Evolutionary conservation across 2,888 invertebrate genomes (phyloP).

Genomic region (Lithosia quadra): DNA sequence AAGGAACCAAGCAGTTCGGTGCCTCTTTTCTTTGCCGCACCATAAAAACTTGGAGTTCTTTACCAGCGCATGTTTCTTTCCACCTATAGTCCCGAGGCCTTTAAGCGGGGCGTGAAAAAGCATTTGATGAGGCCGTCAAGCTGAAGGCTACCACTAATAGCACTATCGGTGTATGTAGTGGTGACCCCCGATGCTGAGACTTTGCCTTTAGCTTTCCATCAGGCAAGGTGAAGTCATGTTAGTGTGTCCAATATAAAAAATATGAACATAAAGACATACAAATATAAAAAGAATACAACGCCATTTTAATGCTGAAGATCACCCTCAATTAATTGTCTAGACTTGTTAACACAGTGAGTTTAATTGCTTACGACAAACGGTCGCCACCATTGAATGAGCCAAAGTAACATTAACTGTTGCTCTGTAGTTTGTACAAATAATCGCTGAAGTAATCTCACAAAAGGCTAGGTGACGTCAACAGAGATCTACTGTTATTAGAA

Average conservation of each 20-base stretch:
- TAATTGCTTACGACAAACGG: background rate
- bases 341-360: conserved; percentile 1
- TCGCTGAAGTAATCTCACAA: background rate
- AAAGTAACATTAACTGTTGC: background rate
- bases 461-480: background rate
- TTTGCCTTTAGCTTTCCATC: too few relatives aligned
- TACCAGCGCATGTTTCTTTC: too few relatives aligned
- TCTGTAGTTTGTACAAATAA: background rate
- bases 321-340: background rate
- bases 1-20: too few relatives aligned
- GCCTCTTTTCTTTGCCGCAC: too few relatives aligned
- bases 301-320: background rate
- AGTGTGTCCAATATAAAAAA: background rate
- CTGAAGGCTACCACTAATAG: too few relatives aligned
- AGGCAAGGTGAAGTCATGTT: too few relatives aligned
- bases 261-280: background rate
- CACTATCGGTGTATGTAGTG: too few relatives aligned
- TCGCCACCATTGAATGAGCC: background rate
- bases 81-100: too few relatives aligned
- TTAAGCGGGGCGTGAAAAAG: too few relatives aligned
- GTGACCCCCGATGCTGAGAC: too few relatives aligned
- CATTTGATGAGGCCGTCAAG: too few relatives aligned
- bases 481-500: background rate
- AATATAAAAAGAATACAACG: background rate
- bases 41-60: too few relatives aligned